Conservation (phyloP, 2,888 invertebrate species). For the Atethmia centrago region DNA sequence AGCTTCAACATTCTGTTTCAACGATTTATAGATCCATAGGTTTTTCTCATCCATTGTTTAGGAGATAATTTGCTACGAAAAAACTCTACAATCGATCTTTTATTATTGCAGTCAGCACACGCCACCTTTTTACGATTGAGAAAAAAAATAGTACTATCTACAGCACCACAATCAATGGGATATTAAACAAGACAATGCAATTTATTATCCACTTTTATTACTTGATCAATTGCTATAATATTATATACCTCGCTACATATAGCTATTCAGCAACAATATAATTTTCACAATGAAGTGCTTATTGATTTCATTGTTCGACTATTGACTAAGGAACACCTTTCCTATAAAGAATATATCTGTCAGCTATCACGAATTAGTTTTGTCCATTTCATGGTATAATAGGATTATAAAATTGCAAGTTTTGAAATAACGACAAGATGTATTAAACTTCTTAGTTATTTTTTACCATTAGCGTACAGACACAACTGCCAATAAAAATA, state of each 20-base stretch:
- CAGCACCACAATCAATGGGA: conserved; percentile 51
- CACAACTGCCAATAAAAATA: conserved; percentile 23
- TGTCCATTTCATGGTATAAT: conserved; percentile 11
- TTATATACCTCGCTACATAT: conserved; percentile 31
- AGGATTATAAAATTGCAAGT: conserved; percentile 16
- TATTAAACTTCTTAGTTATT: neutral
- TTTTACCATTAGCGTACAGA: neutral
- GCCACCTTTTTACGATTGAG: conserved; percentile 53
- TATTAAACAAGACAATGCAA: conserved; percentile 61
- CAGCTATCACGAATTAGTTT: conserved; percentile 22
- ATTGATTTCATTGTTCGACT: conserved; percentile 46
- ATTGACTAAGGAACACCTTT: conserved; percentile 36
- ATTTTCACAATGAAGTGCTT: conserved; percentile 53
- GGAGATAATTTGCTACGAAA: conserved; percentile 52
- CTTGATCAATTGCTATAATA: conserved; percentile 54
- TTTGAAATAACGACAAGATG: conserved; percentile 21
- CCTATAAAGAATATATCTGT: conserved; percentile 6
- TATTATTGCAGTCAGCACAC: conserved; percentile 51
- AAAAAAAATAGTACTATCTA: conserved; percentile 46
- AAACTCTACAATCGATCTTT: conserved; percentile 59
- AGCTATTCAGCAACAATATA: conserved; percentile 36
- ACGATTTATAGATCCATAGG: conserved; percentile 42
- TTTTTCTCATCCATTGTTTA: conserved; percentile 61
- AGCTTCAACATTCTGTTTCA: conserved; percentile 27
- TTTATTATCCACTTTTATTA: conserved; percentile 61